These are phyloP conservation scores for Drymonia ruficornis DNA, from an alignment of 2,888 invertebrate genomes.

Conservation along the genomic window DNA sequence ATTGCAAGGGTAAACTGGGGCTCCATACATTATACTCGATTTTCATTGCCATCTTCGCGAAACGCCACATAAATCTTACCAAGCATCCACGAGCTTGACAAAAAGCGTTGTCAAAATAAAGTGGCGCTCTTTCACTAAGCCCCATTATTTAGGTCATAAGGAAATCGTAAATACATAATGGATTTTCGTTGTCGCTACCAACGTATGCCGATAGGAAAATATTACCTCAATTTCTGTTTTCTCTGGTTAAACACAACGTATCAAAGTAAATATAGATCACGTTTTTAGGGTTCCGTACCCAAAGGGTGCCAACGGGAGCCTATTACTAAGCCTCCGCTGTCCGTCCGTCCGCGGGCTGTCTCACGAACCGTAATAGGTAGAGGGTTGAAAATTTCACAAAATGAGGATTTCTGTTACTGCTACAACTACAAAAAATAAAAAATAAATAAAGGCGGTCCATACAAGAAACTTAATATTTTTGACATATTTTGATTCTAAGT, in stretches of 20 bases:
- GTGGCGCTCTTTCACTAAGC: conserved; percentile 39
- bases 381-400: no score
- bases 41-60: not conserved
- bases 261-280: not conserved
- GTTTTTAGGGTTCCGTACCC: no score
- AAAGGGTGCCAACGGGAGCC: no score
- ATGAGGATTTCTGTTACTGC: no score
- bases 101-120: conserved; percentile 32
- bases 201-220: conserved; percentile 20
- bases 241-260: conserved; percentile 17
- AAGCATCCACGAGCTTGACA: conserved; percentile 18
- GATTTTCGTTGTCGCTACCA: conserved; percentile 47
- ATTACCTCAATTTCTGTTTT: not conserved
- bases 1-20: no score
- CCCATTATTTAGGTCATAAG: conserved; percentile 49
- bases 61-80: conserved; percentile 14
- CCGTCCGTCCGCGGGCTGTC: no score
- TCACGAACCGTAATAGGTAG: no score
- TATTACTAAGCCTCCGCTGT: no score
- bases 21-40: not conserved
- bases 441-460: no score
- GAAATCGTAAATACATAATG: conserved; percentile 58
- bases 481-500: no score
- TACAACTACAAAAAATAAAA: no score
- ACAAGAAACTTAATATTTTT: no score